These are phyloP conservation scores for Ferdinandea cuprea DNA, from an alignment of 2,888 invertebrate genomes.

Conservation along the genomic window DNA sequence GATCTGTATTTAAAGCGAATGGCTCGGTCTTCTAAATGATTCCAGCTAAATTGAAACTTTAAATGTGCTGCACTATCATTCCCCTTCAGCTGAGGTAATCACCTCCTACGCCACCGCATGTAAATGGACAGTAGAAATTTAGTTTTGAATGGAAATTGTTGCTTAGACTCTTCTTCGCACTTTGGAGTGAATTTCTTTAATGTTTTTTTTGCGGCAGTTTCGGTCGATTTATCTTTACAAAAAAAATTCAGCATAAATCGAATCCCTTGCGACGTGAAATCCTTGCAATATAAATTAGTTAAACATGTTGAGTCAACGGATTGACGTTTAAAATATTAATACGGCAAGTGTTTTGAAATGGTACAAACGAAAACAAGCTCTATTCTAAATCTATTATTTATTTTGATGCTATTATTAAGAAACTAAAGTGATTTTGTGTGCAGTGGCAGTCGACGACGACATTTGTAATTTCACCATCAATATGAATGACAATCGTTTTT, in stretches of 20 bases:
- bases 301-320: not conserved
- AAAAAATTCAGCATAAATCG: conserved; percentile 22
- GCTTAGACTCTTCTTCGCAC: conserved; percentile 65
- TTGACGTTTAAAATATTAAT: not conserved
- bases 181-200: conserved; percentile 58
- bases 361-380: not conserved
- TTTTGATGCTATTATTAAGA: not conserved
- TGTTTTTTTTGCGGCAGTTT: conserved; percentile 44
- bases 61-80: conserved; percentile 52
- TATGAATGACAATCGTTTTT: too few relatives aligned
- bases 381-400: not conserved
- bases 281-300: not conserved
- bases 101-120: conserved; percentile 48
- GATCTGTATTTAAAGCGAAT: too few relatives aligned
- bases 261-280: conserved; percentile 22
- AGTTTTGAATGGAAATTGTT: conserved; percentile 71
- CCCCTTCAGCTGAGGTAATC: conserved; percentile 14
- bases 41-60: too few relatives aligned
- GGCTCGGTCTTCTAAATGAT: too few relatives aligned
- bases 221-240: conserved; percentile 39
- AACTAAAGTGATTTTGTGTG: not conserved
- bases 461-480: not conserved
- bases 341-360: conserved; percentile 21
- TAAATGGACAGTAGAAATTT: conserved; percentile 64
- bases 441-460: not conserved